These are phyloP conservation scores for Hydractinia symbiolongicarpus DNA, from an alignment of 30 jellyfish, hydroid and myxozoan genomes.

Conservation along the genomic window DNA sequence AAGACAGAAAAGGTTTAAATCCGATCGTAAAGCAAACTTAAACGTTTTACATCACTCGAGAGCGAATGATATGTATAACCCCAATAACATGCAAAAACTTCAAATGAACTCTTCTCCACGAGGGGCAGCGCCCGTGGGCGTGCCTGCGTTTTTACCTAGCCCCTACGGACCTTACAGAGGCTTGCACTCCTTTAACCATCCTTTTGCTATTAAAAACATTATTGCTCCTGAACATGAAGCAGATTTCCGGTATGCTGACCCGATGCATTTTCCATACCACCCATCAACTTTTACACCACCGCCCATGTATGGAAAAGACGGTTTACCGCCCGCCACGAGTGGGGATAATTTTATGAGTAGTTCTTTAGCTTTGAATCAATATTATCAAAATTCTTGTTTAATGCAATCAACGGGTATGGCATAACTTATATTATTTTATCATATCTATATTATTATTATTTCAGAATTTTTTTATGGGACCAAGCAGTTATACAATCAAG, in stretches of 20 bases:
- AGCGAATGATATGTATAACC: conserved; percentile 29
- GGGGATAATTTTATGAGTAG: conserved; percentile 69
- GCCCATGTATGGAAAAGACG: conserved; percentile 80
- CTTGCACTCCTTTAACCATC: conserved; percentile 95
- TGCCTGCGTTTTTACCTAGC: conserved; percentile 92
- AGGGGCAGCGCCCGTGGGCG: conserved; percentile 38
- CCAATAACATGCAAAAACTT: conserved; percentile 29
- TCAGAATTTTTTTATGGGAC: not conserved
- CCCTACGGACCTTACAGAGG: conserved; percentile 99
- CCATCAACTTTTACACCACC: conserved; percentile 95
- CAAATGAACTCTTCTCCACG: conserved; percentile 25
- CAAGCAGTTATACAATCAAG: not conserved
- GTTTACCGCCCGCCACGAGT: conserved; percentile 81
- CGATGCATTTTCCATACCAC: conserved; percentile 97
- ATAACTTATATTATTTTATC: conserved; percentile 3
- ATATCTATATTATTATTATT: not conserved
- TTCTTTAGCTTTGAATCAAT: conserved; percentile 72
- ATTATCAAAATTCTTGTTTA: conserved; percentile 91
- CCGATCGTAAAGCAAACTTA: conserved; percentile 84
- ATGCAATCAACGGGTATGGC: conserved; percentile 38
- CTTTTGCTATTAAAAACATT: conserved; percentile 97
- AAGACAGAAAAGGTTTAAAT: conserved; percentile 94
- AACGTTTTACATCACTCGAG: conserved; percentile 18
- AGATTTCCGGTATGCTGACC: conserved; percentile 93
- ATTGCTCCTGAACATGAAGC: conserved; percentile 99